These are phyloP conservation scores for Drosophila melanica DNA, from an alignment of 1,140 invertebrate genomes.

Conservation along the genomic window DNA sequence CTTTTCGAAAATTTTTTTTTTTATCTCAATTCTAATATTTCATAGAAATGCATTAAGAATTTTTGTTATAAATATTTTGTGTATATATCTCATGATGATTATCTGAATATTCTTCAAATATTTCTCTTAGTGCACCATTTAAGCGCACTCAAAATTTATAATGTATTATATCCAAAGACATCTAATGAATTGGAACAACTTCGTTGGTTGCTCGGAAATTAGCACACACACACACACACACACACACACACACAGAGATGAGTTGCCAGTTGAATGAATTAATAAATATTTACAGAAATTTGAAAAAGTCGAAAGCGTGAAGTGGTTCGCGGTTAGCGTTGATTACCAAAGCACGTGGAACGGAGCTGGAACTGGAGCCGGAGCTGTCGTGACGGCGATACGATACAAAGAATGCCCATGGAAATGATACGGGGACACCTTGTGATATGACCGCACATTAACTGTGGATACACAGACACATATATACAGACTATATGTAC, in stretches of 20 bases:
- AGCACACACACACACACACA: constrained; percentile 45
- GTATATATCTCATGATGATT: too few species aligned
- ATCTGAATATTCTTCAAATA: too few species aligned
- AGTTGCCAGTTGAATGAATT: constrained; percentile 55
- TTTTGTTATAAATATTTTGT: too few species aligned
- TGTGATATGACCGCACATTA: constrained; percentile 26
- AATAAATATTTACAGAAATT: constrained; percentile 55
- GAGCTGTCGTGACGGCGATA: constrained; percentile 34
- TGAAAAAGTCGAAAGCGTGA: constrained; percentile 56
- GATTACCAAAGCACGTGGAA: constrained; percentile 33
- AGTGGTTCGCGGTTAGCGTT: constrained; percentile 34
- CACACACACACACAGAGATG: background rate
- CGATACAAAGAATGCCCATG: constrained; percentile 35
- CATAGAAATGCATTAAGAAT: too few species aligned
- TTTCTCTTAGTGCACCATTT: background rate
- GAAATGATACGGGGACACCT: constrained; percentile 28
- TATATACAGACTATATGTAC: background rate
- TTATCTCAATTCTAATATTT: too few species aligned
- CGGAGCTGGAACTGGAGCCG: background rate
- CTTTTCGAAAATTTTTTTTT: too few species aligned
- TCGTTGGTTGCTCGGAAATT: constrained; percentile 47
- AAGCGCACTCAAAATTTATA: constrained; percentile 14
- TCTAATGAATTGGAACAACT: constrained; percentile 59
- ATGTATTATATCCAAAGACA: background rate
- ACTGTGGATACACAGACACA: background rate